A percentile compares a stretch with the other conserved stretches of the same genome.
These are phyloP conservation scores for Salpingus planirostris DNA, from an alignment of 2,888 invertebrate species.

Conservation along the genomic window DNA sequence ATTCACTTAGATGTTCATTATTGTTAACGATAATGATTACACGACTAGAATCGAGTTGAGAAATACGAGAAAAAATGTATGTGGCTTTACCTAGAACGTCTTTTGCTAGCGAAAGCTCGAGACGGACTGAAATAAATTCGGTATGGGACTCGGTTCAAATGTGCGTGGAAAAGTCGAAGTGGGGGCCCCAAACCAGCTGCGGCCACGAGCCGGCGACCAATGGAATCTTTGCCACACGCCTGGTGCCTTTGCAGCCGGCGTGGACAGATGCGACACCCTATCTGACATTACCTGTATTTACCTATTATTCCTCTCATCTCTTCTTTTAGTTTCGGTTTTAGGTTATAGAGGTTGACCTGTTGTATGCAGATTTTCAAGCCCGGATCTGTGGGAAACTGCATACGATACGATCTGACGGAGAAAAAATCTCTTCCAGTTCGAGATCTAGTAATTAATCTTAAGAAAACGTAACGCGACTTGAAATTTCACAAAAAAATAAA, in stretches of 20 bases:
- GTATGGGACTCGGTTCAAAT: conserved; percentile 26
- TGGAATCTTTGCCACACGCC: conserved; percentile 47
- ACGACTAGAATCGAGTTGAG: background rate
- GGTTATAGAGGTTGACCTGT: too few species aligned
- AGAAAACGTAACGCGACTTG: too few species aligned
- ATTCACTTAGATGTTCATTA: background rate
- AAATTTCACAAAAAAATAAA: too few species aligned
- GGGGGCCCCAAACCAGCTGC: conserved; percentile 37
- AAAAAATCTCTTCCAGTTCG: too few species aligned
- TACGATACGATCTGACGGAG: too few species aligned
- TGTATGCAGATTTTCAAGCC: too few species aligned
- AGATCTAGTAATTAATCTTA: too few species aligned
- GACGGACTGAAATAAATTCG: conserved; percentile 23
- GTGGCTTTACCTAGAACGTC: background rate
- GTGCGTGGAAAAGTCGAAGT: conserved; percentile 19
- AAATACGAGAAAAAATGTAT: background rate
- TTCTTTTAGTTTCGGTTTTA: too few species aligned
- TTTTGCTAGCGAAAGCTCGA: background rate
- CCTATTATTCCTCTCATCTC: conserved; percentile 16
- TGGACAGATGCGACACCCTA: conserved; percentile 34
- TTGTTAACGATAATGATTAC: background rate
- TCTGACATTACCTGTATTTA: conserved; percentile 27
- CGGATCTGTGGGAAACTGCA: too few species aligned
- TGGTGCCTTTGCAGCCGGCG: conserved; percentile 46
- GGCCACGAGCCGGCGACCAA: conserved; percentile 50